Conservation (phyloP, 2,113 vertebrate species). For the Crotalus horridus region DNA sequence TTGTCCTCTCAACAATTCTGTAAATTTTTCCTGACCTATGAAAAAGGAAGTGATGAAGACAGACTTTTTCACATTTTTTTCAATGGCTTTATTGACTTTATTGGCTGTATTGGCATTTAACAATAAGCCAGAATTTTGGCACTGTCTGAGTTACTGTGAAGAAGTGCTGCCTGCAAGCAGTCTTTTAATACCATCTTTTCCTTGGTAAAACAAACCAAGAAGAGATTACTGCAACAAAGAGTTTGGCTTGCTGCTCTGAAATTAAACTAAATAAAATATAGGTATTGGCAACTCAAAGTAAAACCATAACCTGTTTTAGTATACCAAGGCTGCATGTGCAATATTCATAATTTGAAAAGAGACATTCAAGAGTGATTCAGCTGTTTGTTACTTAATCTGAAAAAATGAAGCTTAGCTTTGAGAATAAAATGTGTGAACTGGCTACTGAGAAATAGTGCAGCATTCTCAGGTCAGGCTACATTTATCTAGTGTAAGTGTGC, state of each 20-base stretch:
- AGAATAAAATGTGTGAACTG: background rate
- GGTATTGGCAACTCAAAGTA: background rate
- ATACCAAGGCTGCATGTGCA: background rate
- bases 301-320: background rate
- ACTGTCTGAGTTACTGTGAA: background rate
- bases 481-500: background rate
- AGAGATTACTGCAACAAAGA: background rate
- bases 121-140: background rate
- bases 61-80: background rate
- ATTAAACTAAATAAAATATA: background rate
- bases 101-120: background rate
- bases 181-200: background rate
- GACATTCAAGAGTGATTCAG: background rate
- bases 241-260: background rate
- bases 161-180: background rate
- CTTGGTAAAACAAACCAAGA: background rate
- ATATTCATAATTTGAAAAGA: background rate
- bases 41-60: background rate
- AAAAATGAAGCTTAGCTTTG: background rate
- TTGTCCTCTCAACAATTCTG: background rate
- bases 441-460: background rate
- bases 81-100: background rate
- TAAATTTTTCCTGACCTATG: background rate
- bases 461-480: background rate
- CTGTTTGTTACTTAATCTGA: background rate